phyloP scores from a whole-genome alignment of 2,888 invertebrate genomes.

The Acleris emargana region DNA sequence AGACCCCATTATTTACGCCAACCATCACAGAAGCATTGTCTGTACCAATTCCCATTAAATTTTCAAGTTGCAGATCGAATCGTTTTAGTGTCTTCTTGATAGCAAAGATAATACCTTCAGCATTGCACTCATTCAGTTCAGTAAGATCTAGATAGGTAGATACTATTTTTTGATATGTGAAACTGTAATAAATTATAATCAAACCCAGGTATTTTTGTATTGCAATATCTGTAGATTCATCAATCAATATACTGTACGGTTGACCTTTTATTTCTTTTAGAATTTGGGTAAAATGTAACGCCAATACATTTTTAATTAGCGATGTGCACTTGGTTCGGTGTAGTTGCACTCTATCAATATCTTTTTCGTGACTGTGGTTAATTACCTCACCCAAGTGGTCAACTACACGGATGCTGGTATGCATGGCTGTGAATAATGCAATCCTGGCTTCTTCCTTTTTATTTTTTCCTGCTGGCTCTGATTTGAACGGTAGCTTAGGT shows the following conservation, averaged over 20 bases:
- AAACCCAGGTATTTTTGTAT: constrained; percentile 30
- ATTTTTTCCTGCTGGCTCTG: constrained; percentile 9
- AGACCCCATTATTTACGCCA: constrained; percentile 34
- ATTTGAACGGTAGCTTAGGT: constrained; percentile 33
- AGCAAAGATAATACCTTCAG: constrained; percentile 38
- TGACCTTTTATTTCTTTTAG: constrained; percentile 24
- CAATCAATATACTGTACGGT: constrained; percentile 25
- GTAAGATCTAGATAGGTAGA: constrained; percentile 41
- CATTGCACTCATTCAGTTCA: constrained; percentile 37
- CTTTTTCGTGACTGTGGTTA: constrained; percentile 38
- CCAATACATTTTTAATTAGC: constrained; percentile 33
- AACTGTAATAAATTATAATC: constrained; percentile 33
- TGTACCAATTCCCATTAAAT: constrained; percentile 54
- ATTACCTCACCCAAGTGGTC: constrained; percentile 40
- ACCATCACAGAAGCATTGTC: constrained; percentile 44
- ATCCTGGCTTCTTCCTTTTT: constrained; percentile 38
- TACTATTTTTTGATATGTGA: constrained; percentile 39
- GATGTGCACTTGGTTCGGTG: constrained; percentile 36
- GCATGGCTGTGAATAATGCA: constrained; percentile 37
- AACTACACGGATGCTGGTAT: constrained; percentile 39
- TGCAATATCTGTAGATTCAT: constrained; percentile 33
- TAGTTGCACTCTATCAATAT: constrained; percentile 23
- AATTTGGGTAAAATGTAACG: constrained; percentile 31
- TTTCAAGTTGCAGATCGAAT: constrained; percentile 40
- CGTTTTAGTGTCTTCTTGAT: constrained; percentile 35